A percentile compares a stretch with the other conserved stretches of the same genome.
These are phyloP conservation scores for Habroteleia sp. DNA, from an alignment of 2,888 invertebrate species.

Conservation along the genomic window DNA sequence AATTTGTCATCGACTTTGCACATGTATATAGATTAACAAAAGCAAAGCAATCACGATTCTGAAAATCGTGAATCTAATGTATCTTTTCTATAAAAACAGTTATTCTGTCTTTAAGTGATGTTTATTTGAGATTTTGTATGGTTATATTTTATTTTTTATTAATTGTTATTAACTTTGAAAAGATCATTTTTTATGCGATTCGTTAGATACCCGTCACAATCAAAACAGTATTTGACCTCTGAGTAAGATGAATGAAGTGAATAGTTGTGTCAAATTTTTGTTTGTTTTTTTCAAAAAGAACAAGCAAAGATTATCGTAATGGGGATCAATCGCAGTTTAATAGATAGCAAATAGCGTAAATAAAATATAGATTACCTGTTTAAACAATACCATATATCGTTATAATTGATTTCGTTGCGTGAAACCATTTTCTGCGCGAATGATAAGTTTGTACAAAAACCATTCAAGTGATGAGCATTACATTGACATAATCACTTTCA, in stretches of 20 bases:
- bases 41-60: conserved; percentile 11
- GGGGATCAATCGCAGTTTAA: conserved; percentile 14
- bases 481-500: conserved; percentile 40
- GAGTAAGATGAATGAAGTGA: no score
- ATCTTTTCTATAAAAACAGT: conserved; percentile 27
- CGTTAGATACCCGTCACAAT: no score
- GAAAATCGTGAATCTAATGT: conserved; percentile 1
- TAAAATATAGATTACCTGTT: conserved; percentile 27
- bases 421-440: conserved; percentile 26
- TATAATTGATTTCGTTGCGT: conserved; percentile 43
- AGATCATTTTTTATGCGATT: conserved; percentile 1
- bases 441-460: conserved; percentile 50
- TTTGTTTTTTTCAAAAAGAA: no score
- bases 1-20: conserved; percentile 65
- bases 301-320: background rate
- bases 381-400: conserved; percentile 20
- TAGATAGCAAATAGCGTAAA: conserved; percentile 23
- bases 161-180: conserved; percentile 1
- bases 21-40: conserved; percentile 51
- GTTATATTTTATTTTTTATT: conserved; percentile 2
- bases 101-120: conserved; percentile 6
- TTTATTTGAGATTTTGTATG: conserved; percentile 2
- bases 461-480: conserved; percentile 26
- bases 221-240: no score
- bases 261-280: no score